These are phyloP conservation scores for Rhombomys opimus DNA, from an alignment of 2,113 vertebrate species.

Conservation along the genomic window DNA sequence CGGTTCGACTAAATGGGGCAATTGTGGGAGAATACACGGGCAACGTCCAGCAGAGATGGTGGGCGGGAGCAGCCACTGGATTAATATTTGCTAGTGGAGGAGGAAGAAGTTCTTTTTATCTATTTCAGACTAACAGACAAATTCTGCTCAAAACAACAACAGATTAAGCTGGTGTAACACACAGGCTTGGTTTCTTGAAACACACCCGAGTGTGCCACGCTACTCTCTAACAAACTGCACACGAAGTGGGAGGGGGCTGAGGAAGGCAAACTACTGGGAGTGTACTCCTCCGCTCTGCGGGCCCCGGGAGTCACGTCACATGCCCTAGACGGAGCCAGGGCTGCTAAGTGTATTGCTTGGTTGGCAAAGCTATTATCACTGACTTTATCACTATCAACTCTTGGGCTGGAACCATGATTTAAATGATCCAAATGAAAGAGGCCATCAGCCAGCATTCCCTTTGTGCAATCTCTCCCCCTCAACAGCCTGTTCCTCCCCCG, in stretches of 20 bases:
- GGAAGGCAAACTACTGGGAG: neutral
- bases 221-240: neutral
- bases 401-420: neutral
- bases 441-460: neutral
- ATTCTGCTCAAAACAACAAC: neutral
- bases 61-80: neutral
- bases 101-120: neutral
- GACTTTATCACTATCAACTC: constrained; percentile 3
- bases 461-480: neutral
- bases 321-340: neutral
- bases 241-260: neutral
- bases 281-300: neutral
- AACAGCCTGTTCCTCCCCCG: neutral
- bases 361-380: neutral
- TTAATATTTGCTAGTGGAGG: neutral
- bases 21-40: neutral
- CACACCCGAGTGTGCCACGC: neutral
- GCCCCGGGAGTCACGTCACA: neutral
- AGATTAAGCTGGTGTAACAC: neutral
- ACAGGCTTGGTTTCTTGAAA: constrained; percentile 20
- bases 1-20: neutral
- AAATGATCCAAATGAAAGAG: neutral
- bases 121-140: constrained; percentile 10
- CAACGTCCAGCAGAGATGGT: neutral
- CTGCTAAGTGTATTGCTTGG: neutral